Evolutionary conservation across 2,113 vertebrate genomes (phyloP).

Genomic region (Miniopterus natalensis): DNA sequence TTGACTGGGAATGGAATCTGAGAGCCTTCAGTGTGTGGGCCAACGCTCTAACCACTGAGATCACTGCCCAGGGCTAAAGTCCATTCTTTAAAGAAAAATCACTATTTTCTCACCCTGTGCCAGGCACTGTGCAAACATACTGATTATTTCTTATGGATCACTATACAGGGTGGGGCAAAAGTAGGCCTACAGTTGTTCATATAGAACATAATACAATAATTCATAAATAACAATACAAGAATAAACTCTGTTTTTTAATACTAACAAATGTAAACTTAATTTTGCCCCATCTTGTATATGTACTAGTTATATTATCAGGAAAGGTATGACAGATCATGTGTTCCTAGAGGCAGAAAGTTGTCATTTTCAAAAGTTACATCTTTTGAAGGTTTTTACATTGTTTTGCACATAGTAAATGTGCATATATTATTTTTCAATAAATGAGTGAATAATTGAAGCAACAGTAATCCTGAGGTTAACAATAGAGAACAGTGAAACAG

Average conservation of each 20-base stretch:
- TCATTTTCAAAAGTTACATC: background rate
- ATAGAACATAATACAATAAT: background rate
- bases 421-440: background rate
- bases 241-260: background rate
- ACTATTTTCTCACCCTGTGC: background rate
- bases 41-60: too few relatives aligned
- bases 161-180: background rate
- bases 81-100: background rate
- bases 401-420: background rate
- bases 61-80: background rate
- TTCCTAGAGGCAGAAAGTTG: background rate
- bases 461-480: background rate
- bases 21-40: too few relatives aligned
- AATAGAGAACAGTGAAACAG: background rate
- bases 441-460: background rate
- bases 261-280: background rate
- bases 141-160: background rate
- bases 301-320: background rate
- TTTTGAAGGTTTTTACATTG: background rate
- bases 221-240: background rate
- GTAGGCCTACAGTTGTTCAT: background rate
- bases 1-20: too few relatives aligned
- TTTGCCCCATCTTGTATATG: background rate
- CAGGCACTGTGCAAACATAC: background rate
- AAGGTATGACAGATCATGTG: background rate